Evolutionary conservation across 2,113 vertebrate species (phyloP).

Genomic region (Paracanthobrama guichenoti): DNA sequence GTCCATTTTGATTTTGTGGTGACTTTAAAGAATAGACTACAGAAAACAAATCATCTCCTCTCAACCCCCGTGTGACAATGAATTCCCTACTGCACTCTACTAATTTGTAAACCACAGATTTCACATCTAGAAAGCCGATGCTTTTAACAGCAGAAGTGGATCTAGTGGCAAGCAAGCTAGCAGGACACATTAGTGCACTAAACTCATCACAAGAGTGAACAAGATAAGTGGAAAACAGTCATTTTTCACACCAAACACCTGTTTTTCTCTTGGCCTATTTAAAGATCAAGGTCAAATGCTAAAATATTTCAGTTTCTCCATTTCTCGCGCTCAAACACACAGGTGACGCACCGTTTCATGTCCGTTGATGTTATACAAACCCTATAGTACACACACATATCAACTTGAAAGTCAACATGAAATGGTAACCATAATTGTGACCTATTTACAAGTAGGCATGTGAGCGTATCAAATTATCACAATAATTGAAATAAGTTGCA

Average conservation of each 20-base stretch:
- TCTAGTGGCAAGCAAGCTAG: constrained; percentile 60
- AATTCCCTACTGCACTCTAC: constrained; percentile 48
- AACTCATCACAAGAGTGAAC: constrained; percentile 53
- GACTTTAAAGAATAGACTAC: background rate
- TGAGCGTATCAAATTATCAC: no score
- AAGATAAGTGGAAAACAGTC: constrained; percentile 17
- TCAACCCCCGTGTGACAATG: constrained; percentile 19
- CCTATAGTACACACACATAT: background rate
- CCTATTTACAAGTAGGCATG: background rate
- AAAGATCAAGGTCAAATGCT: constrained; percentile 33
- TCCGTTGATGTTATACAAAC: background rate
- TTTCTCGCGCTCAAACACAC: background rate
- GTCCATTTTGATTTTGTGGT: no score
- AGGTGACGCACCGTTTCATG: background rate
- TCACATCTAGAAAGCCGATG: constrained; percentile 49
- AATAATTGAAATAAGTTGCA: no score
- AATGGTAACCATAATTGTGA: background rate
- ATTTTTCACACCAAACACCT: constrained; percentile 43
- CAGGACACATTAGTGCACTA: constrained; percentile 55
- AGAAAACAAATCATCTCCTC: background rate
- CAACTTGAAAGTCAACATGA: background rate
- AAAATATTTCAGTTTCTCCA: background rate
- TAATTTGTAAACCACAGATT: constrained; percentile 61
- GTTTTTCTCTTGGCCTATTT: constrained; percentile 18
- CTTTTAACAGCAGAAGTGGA: constrained; percentile 54